Percentiles rank a stretch among this genome's conserved stretches.
phyloP scores from a whole-genome alignment of 2,888 invertebrate genomes.

The Lasioglossum lativentre region DNA sequence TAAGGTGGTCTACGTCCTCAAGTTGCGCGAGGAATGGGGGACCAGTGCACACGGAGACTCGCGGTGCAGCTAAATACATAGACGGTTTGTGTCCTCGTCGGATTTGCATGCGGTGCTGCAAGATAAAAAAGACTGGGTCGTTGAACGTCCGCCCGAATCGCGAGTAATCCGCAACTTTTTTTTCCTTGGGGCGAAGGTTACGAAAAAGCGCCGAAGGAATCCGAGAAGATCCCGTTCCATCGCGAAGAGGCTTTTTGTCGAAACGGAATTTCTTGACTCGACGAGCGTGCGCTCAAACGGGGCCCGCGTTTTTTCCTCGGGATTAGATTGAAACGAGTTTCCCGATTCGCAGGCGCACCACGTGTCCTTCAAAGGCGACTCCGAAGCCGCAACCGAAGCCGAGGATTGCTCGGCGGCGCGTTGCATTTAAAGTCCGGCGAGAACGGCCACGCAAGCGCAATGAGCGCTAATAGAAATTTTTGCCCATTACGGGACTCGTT shows the following conservation, averaged over 20 bases:
- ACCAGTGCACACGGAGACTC: slow-evolving; percentile 10
- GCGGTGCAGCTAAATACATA: background rate
- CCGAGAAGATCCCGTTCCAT: slow-evolving; percentile 7
- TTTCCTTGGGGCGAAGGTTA: background rate
- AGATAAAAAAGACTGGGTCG: slow-evolving; percentile 32
- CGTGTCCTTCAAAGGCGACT: slow-evolving; percentile 16
- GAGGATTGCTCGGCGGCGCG: slow-evolving; percentile 3
- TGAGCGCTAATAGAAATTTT: slow-evolving; percentile 27
- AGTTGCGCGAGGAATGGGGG: slow-evolving; percentile 3
- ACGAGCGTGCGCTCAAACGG: background rate
- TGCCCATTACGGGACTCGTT: slow-evolving; percentile 28
- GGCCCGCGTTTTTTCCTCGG: background rate
- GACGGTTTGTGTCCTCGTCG: slow-evolving; percentile 13
- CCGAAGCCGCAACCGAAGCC: slow-evolving; percentile 7
- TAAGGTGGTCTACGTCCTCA: background rate
- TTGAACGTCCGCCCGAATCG: slow-evolving; percentile 11
- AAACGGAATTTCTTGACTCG: slow-evolving; percentile 22
- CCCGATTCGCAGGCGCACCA: slow-evolving; percentile 11
- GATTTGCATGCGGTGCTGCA: slow-evolving; percentile 48
- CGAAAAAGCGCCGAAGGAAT: slow-evolving; percentile 8
- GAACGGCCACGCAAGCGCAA: slow-evolving; percentile 14
- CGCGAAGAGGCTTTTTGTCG: slow-evolving; percentile 8
- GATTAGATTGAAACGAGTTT: slow-evolving; percentile 37
- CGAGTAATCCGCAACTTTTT: background rate
- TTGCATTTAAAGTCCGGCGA: slow-evolving; percentile 34